Evolutionary conservation across 2,888 invertebrate species (phyloP).

Genomic region (Epiperipatus broadwayi): DNA sequence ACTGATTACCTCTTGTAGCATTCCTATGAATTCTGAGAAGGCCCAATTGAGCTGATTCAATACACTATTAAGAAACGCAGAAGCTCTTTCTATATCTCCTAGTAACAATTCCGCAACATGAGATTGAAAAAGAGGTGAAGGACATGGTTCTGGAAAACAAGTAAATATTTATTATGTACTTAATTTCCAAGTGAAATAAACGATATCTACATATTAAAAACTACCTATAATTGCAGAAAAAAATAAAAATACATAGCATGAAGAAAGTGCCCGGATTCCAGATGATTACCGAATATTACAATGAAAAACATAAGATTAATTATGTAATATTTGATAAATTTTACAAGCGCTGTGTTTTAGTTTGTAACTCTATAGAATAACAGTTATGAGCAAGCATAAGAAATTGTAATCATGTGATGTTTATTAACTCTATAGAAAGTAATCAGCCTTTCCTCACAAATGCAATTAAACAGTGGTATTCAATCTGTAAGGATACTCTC

Average conservation of each 20-base stretch:
- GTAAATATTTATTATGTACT: conserved; percentile 1
- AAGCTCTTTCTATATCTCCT: conserved; percentile 42
- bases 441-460: too few relatives aligned
- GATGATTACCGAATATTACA: too few relatives aligned
- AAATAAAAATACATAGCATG: background rate
- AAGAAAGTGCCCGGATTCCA: too few relatives aligned
- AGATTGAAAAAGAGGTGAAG: conserved; percentile 43
- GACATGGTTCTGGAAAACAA: conserved; percentile 41
- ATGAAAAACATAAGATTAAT: too few relatives aligned
- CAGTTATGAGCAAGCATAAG: too few relatives aligned
- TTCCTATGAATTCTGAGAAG: conserved; percentile 64
- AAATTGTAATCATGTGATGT: too few relatives aligned
- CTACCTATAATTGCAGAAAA: background rate
- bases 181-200: background rate
- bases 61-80: conserved; percentile 51
- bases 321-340: too few relatives aligned
- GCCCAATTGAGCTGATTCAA: conserved; percentile 69
- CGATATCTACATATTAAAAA: background rate
- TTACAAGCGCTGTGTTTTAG: too few relatives aligned
- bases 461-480: too few relatives aligned
- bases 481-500: too few relatives aligned
- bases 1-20: conserved; percentile 52
- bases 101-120: conserved; percentile 42
- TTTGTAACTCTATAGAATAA: too few relatives aligned
- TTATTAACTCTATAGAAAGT: too few relatives aligned